These are phyloP conservation scores for Athalia circularis DNA, from an alignment of 2,888 invertebrate species.

Conservation along the genomic window DNA sequence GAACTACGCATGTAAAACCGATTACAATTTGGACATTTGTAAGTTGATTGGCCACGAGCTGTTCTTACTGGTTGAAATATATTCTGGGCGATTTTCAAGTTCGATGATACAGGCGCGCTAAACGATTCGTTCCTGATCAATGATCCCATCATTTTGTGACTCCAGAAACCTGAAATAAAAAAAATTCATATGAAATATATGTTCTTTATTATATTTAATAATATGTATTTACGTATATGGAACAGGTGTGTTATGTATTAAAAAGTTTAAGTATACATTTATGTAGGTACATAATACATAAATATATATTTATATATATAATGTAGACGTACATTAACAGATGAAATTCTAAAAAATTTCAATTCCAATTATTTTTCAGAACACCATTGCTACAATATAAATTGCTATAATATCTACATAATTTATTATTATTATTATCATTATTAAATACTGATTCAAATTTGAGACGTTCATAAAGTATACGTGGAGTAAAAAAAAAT, in stretches of 20 bases:
- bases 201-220: slow-evolving; percentile 5
- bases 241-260: background rate
- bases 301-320: too few species aligned
- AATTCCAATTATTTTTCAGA: too few species aligned
- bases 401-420: too few species aligned
- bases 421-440: too few species aligned
- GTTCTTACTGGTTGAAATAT: slow-evolving; percentile 58
- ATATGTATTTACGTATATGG: background rate
- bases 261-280: background rate
- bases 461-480: too few species aligned
- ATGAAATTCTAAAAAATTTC: too few species aligned
- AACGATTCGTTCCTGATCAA: slow-evolving; percentile 31
- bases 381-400: too few species aligned
- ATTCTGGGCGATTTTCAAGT: slow-evolving; percentile 46
- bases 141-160: slow-evolving; percentile 34
- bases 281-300: too few species aligned
- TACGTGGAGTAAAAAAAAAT: too few species aligned
- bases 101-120: slow-evolving; percentile 29
- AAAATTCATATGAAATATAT: slow-evolving; percentile 39
- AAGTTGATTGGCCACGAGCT: slow-evolving; percentile 65
- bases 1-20: slow-evolving; percentile 69
- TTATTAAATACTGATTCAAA: too few species aligned
- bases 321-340: too few species aligned
- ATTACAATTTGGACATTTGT: slow-evolving; percentile 78
- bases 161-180: slow-evolving; percentile 66